These are phyloP conservation scores for Drosophila tropicalis DNA, from an alignment of 1,140 invertebrate species.

Conservation along the genomic window DNA sequence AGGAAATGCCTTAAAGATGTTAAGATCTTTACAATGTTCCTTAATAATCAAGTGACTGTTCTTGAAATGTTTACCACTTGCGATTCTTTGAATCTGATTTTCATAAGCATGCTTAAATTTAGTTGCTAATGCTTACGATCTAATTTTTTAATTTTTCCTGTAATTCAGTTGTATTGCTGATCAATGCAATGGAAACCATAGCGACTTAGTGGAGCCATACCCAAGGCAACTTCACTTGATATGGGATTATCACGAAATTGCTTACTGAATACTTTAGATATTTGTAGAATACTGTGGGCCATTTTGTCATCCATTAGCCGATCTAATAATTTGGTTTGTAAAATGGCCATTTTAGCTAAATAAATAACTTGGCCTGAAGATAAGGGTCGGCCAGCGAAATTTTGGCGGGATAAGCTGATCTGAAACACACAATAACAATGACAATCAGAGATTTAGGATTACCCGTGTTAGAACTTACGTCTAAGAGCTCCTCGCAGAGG, in stretches of 20 bases:
- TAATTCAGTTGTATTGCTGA: not conserved
- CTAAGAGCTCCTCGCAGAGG: slow-evolving; percentile 40
- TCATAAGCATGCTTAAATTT: too few relatives aligned
- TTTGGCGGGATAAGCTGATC: slow-evolving; percentile 31
- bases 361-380: slow-evolving; percentile 35
- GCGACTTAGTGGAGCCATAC: slow-evolving; percentile 45
- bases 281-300: slow-evolving; percentile 31
- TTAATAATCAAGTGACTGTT: too few relatives aligned
- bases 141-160: too few relatives aligned
- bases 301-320: slow-evolving; percentile 30
- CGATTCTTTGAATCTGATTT: too few relatives aligned
- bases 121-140: too few relatives aligned
- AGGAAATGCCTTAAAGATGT: too few relatives aligned
- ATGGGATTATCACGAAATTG: slow-evolving; percentile 18
- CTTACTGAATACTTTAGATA: slow-evolving; percentile 39
- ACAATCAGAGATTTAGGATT: not conserved
- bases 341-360: slow-evolving; percentile 47
- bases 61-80: too few relatives aligned
- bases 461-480: not conserved
- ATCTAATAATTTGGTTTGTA: slow-evolving; percentile 46
- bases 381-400: slow-evolving; percentile 45
- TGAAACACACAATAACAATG: slow-evolving; percentile 1
- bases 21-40: too few relatives aligned
- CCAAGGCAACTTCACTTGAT: slow-evolving; percentile 28
- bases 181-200: slow-evolving; percentile 49